Base-by-base conservation (phyloP, 2,113 vertebrate genomes). In the Saccopteryx leptura region DNA sequence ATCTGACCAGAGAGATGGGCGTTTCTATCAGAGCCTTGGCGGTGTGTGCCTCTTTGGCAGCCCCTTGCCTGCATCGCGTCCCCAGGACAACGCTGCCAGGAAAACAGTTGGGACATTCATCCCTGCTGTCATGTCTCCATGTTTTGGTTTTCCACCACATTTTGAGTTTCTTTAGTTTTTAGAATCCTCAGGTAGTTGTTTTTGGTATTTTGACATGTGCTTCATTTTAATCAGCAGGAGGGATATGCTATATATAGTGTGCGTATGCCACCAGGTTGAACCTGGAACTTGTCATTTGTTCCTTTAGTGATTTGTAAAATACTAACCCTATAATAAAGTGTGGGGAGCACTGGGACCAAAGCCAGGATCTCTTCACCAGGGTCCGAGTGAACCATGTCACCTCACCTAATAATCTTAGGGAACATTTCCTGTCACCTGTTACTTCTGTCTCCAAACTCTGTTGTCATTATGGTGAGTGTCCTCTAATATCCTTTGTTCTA, bases 401-500 rank as follows among this genome's bases (percentile, higher is more conserved):
- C 60, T 87, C 66, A 46, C 66, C 46, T 84, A 24, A 11, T 50
- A 1, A 71, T 52, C 80, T 72, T 54, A 7, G 58, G 11, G 24
- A 48, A 56, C 9, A 15, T 75, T 76, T 52, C 33, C 56, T 3
- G 33, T 28, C 28, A 1, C 17, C 1, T 76, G 66, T 90, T 39
- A 7, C 63, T 90, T 90, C 52, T 81, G 33, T 93, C 69, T 76
- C 54, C 26, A 19, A 58, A 63, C 65, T 24, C 39, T 23, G 26
- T 50, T 78, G 56, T 91, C 65, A 52, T 60, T 23, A 7, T 46
- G 81, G 81, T 3, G 61, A 52, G 54, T 4, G 52, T 88, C 92
- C 83, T 83, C 83, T 33, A 14, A 56, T 75, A 80, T 23, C 96
- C 76, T 96, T 88, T 91, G 87, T 94, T 68, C 31, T 52, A 50